Base-by-base conservation (phyloP, 2,888 invertebrate species). In the Cistogaster globosa region DNA sequence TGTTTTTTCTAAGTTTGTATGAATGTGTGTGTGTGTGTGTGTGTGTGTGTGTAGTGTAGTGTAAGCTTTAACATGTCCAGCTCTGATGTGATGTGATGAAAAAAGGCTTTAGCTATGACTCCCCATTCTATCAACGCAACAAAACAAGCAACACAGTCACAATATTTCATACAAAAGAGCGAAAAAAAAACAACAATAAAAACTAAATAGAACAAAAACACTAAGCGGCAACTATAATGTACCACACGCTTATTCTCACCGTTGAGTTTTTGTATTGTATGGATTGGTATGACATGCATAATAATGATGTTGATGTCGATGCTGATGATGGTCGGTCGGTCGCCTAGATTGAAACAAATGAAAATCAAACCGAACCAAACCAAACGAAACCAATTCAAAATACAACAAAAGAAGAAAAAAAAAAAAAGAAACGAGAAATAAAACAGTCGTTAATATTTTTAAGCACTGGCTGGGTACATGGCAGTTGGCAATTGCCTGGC, bases 231-330 rank as follows among this genome's bases (percentile, higher is more conserved):
- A 63, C 76, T 22, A 58, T 63, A 53, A 72, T 26, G 83, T 72
- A 85, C 82, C 85, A 85, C 85, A 78, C 69, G 85, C 85, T 85
- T 82, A 85, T 85, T 85, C 81, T 81, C 69, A 78, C 81, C 77
- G 78, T 85, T 80, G 75, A 71, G 77, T 80, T 80, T n/a, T 67
- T 72, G 71, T 77, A 71, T 84, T 79, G 67, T 69, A 69, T 75
- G 53, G 79, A 55, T 71, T 76, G 72, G 76, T 45, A 55, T 65
- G 55, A 53, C 69, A 36, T 67, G 77, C 62, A 55, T 75, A 69
- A 74, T 68, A 75, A 84, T 75, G 69, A 68, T 51, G 71, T 57
- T 68, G 36, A 51, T 55, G 80, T 57, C 55, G 71, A 53, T 71
- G 75, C 32, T 79, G 57, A 60, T 42, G 67, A 65, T 77, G 81